Evolutionary conservation across 37 sponge, comb jelly and placozoan species (phyloP), one percentile per base, ranked within the genome.

Genomic region (Halisarca cf. caerulea): DNA sequence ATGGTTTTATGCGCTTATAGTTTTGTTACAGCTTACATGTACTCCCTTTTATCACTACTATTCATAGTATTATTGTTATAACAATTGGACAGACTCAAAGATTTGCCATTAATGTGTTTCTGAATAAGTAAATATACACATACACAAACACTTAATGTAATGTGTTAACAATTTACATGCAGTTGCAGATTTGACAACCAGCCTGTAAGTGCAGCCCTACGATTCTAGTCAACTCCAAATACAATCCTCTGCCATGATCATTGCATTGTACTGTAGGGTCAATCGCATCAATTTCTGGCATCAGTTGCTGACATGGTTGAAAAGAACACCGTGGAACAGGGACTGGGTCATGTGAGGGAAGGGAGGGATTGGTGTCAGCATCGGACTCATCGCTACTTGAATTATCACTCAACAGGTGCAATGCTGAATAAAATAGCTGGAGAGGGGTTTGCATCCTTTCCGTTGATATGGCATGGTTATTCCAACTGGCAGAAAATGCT

Each of bases 391-490:
- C 15, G 7, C 36, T 3, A 41, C 25, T 41, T 1, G 41, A 3
- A 14, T 43, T 36, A 18, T 71, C 72, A 9, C 6, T 8, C 15
- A 1, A 17, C 3, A 68, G 64, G 1, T 30, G 35, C n/a, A 42
- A 5, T 39, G 43, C 1, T 2, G 69, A 20, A 42, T 41, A 83
- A n/a, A n/a, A n/a, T 20, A 83, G 72, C 21, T 83, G 84, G 18
- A 36, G 9, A 27, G 66, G 82, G 18, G 82, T 53, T 82, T 9
- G 68, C 37, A 35, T 66, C 8, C 27, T n/a, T 71, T 68, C 72
- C 2, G 84, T 83, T 30, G 84, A 83, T 5, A 83, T 1, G 3
- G 71, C 21, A 83, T 83, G 84, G 37, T 83, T 68, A 34, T 83
- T 83, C 84, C 84, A 83, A 59, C 38, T 47, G 1, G 0, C 23